phyloP scores from a whole-genome alignment of 2,113 vertebrate species.

The Tachysurus fulvidraco region DNA sequence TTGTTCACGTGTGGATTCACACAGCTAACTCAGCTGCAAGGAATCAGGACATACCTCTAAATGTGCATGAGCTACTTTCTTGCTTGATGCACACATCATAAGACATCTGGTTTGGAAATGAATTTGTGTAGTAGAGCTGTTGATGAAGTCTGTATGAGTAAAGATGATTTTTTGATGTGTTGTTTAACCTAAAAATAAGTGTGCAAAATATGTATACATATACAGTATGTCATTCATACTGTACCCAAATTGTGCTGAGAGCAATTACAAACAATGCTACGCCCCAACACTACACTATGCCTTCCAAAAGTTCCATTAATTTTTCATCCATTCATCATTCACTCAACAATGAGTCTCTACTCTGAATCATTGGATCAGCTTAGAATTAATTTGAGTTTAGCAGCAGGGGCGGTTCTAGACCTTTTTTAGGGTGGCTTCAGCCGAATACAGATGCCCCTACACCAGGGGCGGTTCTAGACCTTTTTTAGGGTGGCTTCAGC shows the following conservation, averaged over 20 bases:
- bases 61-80: background rate
- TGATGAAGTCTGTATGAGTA: background rate
- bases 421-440: too few species aligned
- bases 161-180: background rate
- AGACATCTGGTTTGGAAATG: background rate
- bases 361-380: background rate
- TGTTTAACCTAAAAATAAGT: background rate
- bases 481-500: too few species aligned
- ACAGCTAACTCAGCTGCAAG: background rate
- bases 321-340: background rate
- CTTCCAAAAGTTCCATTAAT: background rate
- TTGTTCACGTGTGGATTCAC: background rate
- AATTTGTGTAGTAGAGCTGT: background rate
- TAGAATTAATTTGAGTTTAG: background rate
- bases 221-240: background rate
- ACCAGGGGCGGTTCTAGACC: too few species aligned
- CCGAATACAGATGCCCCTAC: too few species aligned
- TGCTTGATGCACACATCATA: background rate
- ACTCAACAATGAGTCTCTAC: too few species aligned
- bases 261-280: background rate
- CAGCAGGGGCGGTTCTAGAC: too few species aligned
- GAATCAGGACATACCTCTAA: background rate
- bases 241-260: background rate
- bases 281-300: background rate
- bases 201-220: background rate